phyloP scores from a whole-genome alignment of 2,797 vertebrate species.

The Valencia hispanica region DNA sequence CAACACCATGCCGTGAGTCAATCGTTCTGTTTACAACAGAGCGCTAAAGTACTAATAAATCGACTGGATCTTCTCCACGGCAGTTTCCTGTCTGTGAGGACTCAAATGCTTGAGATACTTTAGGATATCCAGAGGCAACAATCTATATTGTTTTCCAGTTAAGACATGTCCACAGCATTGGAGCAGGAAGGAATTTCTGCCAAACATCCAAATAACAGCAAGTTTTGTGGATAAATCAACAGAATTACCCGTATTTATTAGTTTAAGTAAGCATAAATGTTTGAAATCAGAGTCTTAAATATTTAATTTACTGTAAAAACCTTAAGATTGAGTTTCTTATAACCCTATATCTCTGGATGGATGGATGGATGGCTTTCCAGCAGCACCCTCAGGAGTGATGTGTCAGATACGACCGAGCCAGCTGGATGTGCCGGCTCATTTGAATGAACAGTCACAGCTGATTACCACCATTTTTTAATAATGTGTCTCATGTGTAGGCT shows the following conservation, averaged over 20 bases:
- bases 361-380: no score
- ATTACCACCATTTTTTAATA: background rate
- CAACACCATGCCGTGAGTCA: background rate
- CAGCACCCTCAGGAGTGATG: background rate
- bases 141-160: constrained; percentile 33
- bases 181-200: background rate
- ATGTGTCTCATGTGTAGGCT: background rate
- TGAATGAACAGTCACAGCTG: background rate
- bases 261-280: no score
- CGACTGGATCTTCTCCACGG: constrained; percentile 3
- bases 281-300: background rate
- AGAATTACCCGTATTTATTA: background rate
- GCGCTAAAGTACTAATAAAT: no score
- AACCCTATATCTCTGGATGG: no score
- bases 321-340: background rate
- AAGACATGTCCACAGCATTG: constrained; percentile 28
- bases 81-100: background rate
- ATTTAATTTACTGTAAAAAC: background rate
- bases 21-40: background rate
- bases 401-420: background rate
- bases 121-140: constrained; percentile 30
- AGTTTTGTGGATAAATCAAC: background rate
- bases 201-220: background rate
- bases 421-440: background rate
- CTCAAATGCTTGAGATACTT: constrained; percentile 6